Base-by-base conservation (phyloP, 2,888 invertebrate species). In the Zaprionus obscuricornis region DNA sequence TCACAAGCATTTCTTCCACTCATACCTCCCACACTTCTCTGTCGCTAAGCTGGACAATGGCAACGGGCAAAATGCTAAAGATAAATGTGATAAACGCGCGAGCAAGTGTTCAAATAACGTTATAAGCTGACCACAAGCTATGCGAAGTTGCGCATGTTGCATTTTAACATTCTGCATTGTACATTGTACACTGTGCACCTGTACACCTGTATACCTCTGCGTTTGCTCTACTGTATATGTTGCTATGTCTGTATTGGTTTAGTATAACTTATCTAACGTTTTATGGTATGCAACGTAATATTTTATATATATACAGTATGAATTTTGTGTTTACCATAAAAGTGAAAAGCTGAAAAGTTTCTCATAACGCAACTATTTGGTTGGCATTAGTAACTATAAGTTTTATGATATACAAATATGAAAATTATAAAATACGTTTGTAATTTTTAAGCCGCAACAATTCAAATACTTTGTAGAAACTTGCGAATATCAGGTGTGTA, bases 61-160 rank as follows among this genome's bases (percentile, higher is more conserved):
- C 17, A 31, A 50, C 46, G n/a, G n/a, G n/a, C n/a, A n/a, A 51
- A 69, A 69, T 43, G 34, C 74, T 47, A 55, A 49, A 84, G 77
- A 78, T 85, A 84, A 81, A 78, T 84, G 85, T 78, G 85, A 78
- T 78, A 78, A 77, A 78, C 82, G 66, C 42, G 85, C 67, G 52
- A 63, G 59, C 64, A 62, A 70, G 59, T 67, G 82, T 65, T 66
- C 78, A 77, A 82, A 77, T 63, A 81, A 71, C 65, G 82, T 54
- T 81, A 74, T 84, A 78, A 78, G 77, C 77, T 77, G 85, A 81
- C 85, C 77, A 36, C 77, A 84, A 84, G 67, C 71, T 70, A 42
- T 64, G 45, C 37, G 33, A 47, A 56, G 55, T 47, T 74, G 46
- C 34, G 52, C 54, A 50, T 37, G 49, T 54, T 70, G 52, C 36